These are phyloP conservation scores for Channa maculata DNA, from an alignment of 2,113 vertebrate genomes.

Conservation along the genomic window DNA sequence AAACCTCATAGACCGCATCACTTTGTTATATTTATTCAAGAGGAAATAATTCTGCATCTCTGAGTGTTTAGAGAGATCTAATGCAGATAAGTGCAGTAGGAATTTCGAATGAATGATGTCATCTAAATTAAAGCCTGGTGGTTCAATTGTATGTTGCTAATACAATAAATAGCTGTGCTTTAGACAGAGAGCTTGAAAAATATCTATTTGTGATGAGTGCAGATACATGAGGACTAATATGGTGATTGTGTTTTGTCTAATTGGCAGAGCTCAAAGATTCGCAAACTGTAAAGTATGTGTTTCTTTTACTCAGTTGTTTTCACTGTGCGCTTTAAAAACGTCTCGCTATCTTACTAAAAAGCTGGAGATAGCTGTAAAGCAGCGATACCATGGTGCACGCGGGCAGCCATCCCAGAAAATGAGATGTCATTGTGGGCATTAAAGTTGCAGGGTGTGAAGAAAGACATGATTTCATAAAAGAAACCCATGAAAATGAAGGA, in stretches of 20 bases:
- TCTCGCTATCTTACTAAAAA: conserved; percentile 30
- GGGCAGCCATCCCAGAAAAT: background rate
- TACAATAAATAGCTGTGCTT: conserved; percentile 68
- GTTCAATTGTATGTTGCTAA: conserved; percentile 63
- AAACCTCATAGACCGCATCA: conserved; percentile 36
- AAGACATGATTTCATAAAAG: conserved; percentile 29
- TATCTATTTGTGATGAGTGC: conserved; percentile 68
- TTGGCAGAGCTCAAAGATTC: conserved; percentile 74
- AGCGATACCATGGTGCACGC: conserved; percentile 32
- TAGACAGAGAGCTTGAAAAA: conserved; percentile 58
- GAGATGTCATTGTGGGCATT: background rate
- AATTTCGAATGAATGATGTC: conserved; percentile 73
- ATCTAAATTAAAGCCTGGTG: conserved; percentile 71
- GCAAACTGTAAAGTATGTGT: conserved; percentile 76
- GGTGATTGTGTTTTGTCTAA: conserved; percentile 79
- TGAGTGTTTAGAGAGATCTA: conserved; percentile 75
- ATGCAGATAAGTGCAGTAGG: conserved; percentile 65
- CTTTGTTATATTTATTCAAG: conserved; percentile 73
- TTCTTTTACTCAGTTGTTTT: conserved; percentile 43
- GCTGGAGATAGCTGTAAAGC: conserved; percentile 22
- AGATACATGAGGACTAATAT: conserved; percentile 79
- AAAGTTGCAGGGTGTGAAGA: conserved; percentile 37
- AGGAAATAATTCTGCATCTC: conserved; percentile 71
- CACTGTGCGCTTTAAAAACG: conserved; percentile 29
- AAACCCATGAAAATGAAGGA: conserved; percentile 44